Evolutionary conservation across 2,797 vertebrate genomes (phyloP).

Genomic region (Myotis vivesi): DNA sequence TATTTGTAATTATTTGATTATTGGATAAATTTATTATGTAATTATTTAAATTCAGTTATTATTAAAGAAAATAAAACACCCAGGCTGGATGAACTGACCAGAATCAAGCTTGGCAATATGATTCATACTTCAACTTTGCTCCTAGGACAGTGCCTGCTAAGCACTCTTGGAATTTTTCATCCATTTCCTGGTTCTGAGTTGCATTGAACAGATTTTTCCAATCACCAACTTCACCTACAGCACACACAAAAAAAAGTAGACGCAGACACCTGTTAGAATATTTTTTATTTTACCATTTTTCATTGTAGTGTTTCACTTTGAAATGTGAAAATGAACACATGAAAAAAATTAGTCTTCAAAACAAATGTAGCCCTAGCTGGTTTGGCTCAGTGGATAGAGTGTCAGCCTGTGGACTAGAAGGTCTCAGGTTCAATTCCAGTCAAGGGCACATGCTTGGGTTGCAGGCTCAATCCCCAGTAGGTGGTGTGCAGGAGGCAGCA

Average conservation of each 20-base stretch:
- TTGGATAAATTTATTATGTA: not conserved
- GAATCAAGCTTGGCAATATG: constrained; percentile 73
- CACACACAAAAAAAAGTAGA: constrained; percentile 18
- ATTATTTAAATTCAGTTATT: constrained; percentile 6
- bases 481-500: too few relatives aligned
- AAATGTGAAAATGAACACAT: not conserved
- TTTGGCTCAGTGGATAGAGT: too few relatives aligned
- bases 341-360: constrained; percentile 23
- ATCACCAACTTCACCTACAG: constrained; percentile 82
- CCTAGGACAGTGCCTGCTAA: constrained; percentile 82
- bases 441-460: too few relatives aligned
- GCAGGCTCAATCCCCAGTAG: too few relatives aligned
- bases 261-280: not conserved
- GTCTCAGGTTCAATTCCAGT: too few relatives aligned
- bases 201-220: constrained; percentile 84
- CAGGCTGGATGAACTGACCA: not conserved
- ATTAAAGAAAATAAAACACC: constrained; percentile 9
- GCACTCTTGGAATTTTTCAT: constrained; percentile 82
- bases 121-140: constrained; percentile 81
- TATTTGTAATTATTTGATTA: not conserved
- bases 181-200: constrained; percentile 86
- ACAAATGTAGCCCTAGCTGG: not conserved
- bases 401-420: too few relatives aligned
- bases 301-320: not conserved
- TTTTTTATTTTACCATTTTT: constrained; percentile 3